Conservation (phyloP, 2,888 invertebrate species). For the Drosophila kambysellisi region DNA sequence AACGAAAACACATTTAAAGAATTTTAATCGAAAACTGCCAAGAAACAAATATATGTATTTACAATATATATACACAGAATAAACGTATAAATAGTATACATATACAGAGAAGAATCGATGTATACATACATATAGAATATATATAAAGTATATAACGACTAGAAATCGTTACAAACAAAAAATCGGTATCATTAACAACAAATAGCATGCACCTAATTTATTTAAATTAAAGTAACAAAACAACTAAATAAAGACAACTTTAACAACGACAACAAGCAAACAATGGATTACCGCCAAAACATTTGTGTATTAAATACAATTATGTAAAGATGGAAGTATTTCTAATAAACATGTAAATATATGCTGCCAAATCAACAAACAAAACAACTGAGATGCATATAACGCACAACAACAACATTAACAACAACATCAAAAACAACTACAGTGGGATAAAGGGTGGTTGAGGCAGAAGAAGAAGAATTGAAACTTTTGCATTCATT, state of each 20-base stretch:
- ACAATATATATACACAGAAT: slow-evolving; percentile 47
- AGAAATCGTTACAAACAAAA: slow-evolving; percentile 18
- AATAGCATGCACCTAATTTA: slow-evolving; percentile 35
- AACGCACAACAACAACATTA: slow-evolving; percentile 48
- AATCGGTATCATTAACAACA: slow-evolving; percentile 5
- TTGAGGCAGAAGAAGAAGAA: slow-evolving; percentile 4
- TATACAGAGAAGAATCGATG: slow-evolving; percentile 14
- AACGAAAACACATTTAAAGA: slow-evolving; percentile 61
- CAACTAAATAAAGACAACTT: neutral
- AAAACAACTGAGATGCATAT: slow-evolving; percentile 41
- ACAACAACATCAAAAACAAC: slow-evolving; percentile 27
- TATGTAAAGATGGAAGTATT: slow-evolving; percentile 33
- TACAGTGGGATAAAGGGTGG: slow-evolving; percentile 15
- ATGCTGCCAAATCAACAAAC: slow-evolving; percentile 66
- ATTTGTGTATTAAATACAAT: slow-evolving; percentile 13
- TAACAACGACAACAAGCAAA: slow-evolving; percentile 7
- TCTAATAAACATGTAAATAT: slow-evolving; percentile 72
- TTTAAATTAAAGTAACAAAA: slow-evolving; percentile 3
- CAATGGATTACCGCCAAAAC: slow-evolving; percentile 30
- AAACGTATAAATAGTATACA: slow-evolving; percentile 26
- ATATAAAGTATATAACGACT: slow-evolving; percentile 22
- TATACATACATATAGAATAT: slow-evolving; percentile 13
- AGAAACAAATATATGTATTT: slow-evolving; percentile 66
- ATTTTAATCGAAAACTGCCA: slow-evolving; percentile 80
- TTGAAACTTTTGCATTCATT: slow-evolving; percentile 5